Evolutionary conservation across 35 echinoderm and acorn worm genomes (phyloP).

Genomic region (Nesometra sesokonis): DNA sequence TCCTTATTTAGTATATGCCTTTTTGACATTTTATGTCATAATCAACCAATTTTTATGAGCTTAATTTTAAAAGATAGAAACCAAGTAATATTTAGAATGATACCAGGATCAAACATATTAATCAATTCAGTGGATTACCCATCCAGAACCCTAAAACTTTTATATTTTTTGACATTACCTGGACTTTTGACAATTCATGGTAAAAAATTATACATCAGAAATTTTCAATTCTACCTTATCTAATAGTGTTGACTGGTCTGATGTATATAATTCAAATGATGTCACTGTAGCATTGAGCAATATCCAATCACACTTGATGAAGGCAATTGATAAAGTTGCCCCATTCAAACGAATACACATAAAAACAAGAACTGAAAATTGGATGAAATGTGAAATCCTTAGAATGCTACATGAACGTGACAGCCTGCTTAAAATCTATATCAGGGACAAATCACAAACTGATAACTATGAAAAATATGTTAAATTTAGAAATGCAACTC

Average conservation of each 20-base stretch:
- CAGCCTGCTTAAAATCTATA: neutral
- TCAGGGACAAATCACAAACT: neutral
- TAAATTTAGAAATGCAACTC: neutral
- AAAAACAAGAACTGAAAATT: neutral
- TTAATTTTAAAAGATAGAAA: too few relatives aligned
- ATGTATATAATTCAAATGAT: neutral
- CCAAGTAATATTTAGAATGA: too few relatives aligned
- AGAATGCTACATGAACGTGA: neutral
- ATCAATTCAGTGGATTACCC: too few relatives aligned
- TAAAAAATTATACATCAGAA: neutral
- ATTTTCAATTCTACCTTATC: neutral
- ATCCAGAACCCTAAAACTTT: too few relatives aligned
- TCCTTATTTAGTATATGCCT: too few relatives aligned
- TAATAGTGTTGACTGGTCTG: neutral
- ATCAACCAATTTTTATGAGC: too few relatives aligned
- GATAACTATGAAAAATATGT: neutral
- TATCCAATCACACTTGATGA: neutral
- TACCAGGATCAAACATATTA: too few relatives aligned
- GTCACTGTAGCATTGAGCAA: neutral
- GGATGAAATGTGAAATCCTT: neutral
- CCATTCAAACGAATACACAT: neutral
- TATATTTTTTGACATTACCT: too few relatives aligned
- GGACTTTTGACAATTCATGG: too few relatives aligned
- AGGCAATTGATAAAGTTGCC: neutral
- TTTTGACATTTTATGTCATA: too few relatives aligned